A percentile compares a stretch with the other conserved stretches of the same genome.
Evolutionary conservation across 2,888 invertebrate genomes (phyloP).

Genomic region (Cataglyphis albicans): DNA sequence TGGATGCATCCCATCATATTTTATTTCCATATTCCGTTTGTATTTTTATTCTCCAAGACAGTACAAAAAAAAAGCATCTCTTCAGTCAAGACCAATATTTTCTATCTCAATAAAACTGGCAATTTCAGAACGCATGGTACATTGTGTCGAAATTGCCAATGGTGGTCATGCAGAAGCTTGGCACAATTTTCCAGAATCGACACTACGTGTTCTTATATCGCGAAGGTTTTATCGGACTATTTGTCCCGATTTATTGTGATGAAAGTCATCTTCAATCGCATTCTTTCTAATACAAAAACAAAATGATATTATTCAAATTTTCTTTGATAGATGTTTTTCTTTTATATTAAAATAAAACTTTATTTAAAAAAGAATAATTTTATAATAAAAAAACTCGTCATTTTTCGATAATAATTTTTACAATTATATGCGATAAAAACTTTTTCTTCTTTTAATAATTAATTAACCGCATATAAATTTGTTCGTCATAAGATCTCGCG

Average conservation of each 20-base stretch:
- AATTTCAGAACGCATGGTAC: constrained; percentile 35
- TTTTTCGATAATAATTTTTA: neutral
- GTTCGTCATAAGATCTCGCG: neutral
- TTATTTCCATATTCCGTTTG: constrained; percentile 53
- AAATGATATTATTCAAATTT: neutral
- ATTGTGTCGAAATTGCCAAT: constrained; percentile 24
- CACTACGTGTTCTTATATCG: neutral
- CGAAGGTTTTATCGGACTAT: neutral
- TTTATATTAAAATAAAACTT: neutral
- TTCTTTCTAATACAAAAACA: neutral
- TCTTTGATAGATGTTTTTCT: neutral
- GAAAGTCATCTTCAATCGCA: neutral
- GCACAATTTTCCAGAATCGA: constrained; percentile 28
- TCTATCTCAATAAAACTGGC: constrained; percentile 19
- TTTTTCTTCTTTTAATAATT: neutral
- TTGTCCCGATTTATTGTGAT: constrained; percentile 10
- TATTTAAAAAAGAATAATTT: neutral
- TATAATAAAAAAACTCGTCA: neutral
- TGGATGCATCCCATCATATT: constrained; percentile 34
- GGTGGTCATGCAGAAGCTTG: constrained; percentile 4
- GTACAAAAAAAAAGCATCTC: constrained; percentile 33
- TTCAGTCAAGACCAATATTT: constrained; percentile 17
- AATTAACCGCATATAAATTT: constrained; percentile 5
- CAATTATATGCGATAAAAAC: neutral
- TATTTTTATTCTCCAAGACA: constrained; percentile 60